Percentiles rank a stretch among this genome's conserved stretches.
Evolutionary conservation across 2,888 invertebrate genomes (phyloP).

Genomic region (Chaetogeoica ovagalla): DNA sequence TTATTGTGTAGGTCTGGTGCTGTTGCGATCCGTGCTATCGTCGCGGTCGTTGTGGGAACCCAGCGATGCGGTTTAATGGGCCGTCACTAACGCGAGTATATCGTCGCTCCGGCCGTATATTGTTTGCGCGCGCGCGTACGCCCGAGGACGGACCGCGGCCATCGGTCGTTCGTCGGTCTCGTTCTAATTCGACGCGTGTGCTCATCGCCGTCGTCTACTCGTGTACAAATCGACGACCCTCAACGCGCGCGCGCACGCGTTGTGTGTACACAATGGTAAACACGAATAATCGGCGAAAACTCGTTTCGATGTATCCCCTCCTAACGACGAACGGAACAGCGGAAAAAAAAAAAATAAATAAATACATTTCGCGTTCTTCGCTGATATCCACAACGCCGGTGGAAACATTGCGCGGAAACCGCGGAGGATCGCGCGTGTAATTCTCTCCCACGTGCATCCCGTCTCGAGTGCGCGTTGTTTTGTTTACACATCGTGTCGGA

Average conservation of each 20-base stretch:
- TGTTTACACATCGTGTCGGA: no score
- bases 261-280: constrained; percentile 17
- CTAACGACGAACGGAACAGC: background rate
- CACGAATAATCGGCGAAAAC: background rate
- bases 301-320: no score
- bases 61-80: constrained; percentile 34
- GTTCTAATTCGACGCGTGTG: constrained; percentile 49
- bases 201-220: background rate
- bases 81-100: constrained; percentile 26
- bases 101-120: no score
- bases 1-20: no score
- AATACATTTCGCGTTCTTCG: background rate
- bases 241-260: background rate
- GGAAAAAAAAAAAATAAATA: no score
- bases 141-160: background rate
- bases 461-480: no score
- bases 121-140: background rate
- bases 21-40: background rate
- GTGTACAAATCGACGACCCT: background rate
- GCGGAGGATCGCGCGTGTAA: no score
- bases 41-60: constrained; percentile 36
- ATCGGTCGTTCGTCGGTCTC: constrained; percentile 22
- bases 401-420: no score
- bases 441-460: no score
- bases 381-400: no score